Evolutionary conservation across 2,797 vertebrate species (phyloP).

Genomic region (Distichodus sexfasciatus): DNA sequence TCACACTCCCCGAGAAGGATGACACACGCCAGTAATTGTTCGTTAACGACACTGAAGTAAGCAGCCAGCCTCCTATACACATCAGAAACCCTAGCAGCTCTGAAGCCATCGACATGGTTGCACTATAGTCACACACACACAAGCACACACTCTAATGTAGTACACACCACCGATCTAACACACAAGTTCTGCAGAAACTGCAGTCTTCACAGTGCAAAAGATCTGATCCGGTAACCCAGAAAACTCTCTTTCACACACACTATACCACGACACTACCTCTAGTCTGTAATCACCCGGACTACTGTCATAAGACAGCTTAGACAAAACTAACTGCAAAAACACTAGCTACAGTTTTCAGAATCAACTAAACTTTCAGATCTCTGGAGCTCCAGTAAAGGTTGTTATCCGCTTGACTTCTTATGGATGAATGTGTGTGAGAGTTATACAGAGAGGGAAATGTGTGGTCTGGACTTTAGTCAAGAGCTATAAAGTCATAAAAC

Average conservation of each 20-base stretch:
- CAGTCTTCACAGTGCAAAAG: neutral
- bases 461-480: slow-evolving; percentile 29
- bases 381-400: neutral
- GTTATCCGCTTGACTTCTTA: neutral
- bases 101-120: slow-evolving; percentile 47
- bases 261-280: too few species aligned
- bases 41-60: slow-evolving; percentile 59
- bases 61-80: slow-evolving; percentile 63
- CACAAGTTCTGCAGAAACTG: neutral
- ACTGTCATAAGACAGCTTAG: too few species aligned
- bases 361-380: too few species aligned
- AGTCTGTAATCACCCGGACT: too few species aligned
- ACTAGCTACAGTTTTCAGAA: too few species aligned
- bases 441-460: neutral
- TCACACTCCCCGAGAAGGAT: slow-evolving; percentile 56
- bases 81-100: slow-evolving; percentile 67
- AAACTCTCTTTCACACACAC: too few species aligned
- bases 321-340: too few species aligned
- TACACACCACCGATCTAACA: neutral
- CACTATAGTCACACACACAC: neutral
- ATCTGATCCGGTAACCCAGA: too few species aligned
- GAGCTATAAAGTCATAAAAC: slow-evolving; percentile 46
- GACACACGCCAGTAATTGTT: slow-evolving; percentile 70
- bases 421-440: neutral
- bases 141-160: neutral